A percentile compares a stretch with the other conserved stretches of the same genome.
These are phyloP conservation scores for Trichomalopsis sarcophagae DNA, from an alignment of 1,140 invertebrate species.

Conservation along the genomic window DNA sequence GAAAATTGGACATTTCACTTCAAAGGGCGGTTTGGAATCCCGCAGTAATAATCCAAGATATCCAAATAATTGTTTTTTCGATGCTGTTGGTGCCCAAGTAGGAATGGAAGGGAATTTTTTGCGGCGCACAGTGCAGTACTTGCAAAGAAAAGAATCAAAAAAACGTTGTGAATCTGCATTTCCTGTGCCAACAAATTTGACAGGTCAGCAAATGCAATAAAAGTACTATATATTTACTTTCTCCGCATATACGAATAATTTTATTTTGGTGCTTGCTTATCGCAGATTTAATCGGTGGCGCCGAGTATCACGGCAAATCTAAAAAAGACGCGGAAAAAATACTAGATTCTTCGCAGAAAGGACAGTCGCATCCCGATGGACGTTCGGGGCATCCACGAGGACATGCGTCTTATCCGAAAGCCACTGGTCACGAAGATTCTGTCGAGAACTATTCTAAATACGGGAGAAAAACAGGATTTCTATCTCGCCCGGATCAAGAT, in stretches of 20 bases:
- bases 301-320: neutral
- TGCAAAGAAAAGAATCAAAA: neutral
- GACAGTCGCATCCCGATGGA: neutral
- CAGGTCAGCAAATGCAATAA: too few species aligned
- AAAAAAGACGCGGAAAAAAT: slow-evolving; percentile 13
- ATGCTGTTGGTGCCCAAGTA: neutral
- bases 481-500: slow-evolving; percentile 9
- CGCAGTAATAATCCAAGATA: too few species aligned
- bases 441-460: slow-evolving; percentile 23
- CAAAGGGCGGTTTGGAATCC: neutral
- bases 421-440: neutral
- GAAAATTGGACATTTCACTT: neutral
- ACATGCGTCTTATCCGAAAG: slow-evolving; percentile 2
- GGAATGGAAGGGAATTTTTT: neutral
- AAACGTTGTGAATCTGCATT: neutral
- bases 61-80: slow-evolving; percentile 17
- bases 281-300: slow-evolving; percentile 8
- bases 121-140: neutral
- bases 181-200: neutral
- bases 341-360: slow-evolving; percentile 22
- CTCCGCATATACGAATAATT: neutral
- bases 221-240: too few species aligned
- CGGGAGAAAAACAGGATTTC: neutral
- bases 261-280: neutral
- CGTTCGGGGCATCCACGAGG: slow-evolving; percentile 11